Evolutionary conservation across 2,888 invertebrate genomes (phyloP).

Genomic region (Hirtodrosophila confusa): DNA sequence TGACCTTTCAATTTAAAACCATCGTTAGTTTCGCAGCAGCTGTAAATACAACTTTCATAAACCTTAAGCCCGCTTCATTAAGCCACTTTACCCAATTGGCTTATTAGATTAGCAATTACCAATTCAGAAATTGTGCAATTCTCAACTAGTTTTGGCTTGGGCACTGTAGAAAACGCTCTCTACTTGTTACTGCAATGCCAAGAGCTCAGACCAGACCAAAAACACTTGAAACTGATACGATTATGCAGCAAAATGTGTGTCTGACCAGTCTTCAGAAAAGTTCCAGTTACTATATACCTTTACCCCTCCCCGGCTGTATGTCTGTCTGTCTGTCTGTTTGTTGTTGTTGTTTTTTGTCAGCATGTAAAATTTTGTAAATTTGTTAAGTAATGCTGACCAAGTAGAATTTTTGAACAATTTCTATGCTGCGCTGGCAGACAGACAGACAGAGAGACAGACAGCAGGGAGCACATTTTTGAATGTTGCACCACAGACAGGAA

Average conservation of each 20-base stretch:
- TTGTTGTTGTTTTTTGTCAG: conserved; percentile 52
- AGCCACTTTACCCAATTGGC: conserved; percentile 49
- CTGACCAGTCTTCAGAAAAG: conserved; percentile 36
- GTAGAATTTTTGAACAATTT: conserved; percentile 75
- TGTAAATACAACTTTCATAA: not conserved
- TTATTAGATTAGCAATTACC: conserved; percentile 44
- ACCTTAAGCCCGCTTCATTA: too few relatives aligned
- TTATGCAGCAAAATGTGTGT: conserved; percentile 71
- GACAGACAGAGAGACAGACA: conserved; percentile 24
- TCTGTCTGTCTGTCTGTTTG: conserved; percentile 23
- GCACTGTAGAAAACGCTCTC: conserved; percentile 2
- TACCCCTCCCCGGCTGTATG: conserved; percentile 21
- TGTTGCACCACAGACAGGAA: conserved; percentile 47
- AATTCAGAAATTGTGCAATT: conserved; percentile 67
- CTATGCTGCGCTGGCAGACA: conserved; percentile 45
- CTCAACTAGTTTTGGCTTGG: conserved; percentile 57
- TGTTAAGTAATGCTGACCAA: conserved; percentile 81
- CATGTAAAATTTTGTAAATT: conserved; percentile 77
- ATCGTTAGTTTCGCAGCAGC: too few relatives aligned
- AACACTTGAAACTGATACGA: conserved; percentile 79
- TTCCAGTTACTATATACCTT: conserved; percentile 7
- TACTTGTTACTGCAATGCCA: conserved; percentile 28
- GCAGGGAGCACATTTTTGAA: conserved; percentile 50
- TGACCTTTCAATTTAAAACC: too few relatives aligned
- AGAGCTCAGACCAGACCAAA: conserved; percentile 24